Conservation (phyloP, 2,113 vertebrate species). For the Perccottus glenii region DNA sequence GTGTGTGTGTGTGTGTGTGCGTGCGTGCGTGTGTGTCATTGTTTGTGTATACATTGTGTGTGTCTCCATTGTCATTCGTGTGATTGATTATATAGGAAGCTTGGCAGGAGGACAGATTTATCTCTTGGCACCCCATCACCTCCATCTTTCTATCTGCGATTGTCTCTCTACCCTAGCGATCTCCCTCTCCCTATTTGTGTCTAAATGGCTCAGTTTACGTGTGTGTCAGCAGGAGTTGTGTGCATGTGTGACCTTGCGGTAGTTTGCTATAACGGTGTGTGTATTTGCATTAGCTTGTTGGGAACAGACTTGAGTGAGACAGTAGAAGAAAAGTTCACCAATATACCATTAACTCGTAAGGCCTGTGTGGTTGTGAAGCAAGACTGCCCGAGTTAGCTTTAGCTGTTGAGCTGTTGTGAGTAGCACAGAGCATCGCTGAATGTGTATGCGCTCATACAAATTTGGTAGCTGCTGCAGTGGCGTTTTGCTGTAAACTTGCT, state of each 20-base stretch:
- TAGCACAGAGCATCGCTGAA: slow-evolving; percentile 9
- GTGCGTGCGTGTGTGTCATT: slow-evolving; percentile 38
- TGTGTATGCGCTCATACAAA: slow-evolving; percentile 2
- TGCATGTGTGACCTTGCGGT: slow-evolving; percentile 69
- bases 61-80: slow-evolving; percentile 75
- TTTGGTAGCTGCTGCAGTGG: slow-evolving; percentile 37
- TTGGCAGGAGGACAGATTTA: slow-evolving; percentile 79
- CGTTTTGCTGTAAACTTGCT: slow-evolving; percentile 71
- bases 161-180: slow-evolving; percentile 13
- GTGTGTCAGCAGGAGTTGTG: slow-evolving; percentile 71
- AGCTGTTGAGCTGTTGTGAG: not conserved
- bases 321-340: not conserved
- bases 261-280: slow-evolving; percentile 22
- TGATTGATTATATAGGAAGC: slow-evolving; percentile 80
- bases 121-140: slow-evolving; percentile 62
- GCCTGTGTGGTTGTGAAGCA: not conserved
- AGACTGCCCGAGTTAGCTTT: slow-evolving; percentile 1
- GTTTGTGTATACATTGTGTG: slow-evolving; percentile 52
- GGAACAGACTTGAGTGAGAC: slow-evolving; percentile 51
- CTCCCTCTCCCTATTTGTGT: slow-evolving; percentile 41
- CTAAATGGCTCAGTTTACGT: slow-evolving; percentile 65
- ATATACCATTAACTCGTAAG: slow-evolving; percentile 9
- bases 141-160: slow-evolving; percentile 10
- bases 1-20: too few species aligned
- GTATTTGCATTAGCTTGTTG: slow-evolving; percentile 52